A percentile compares a stretch with the other conserved stretches of the same genome.
Conservation (phyloP, 2,888 invertebrate genomes). For the Athetis lepigone region DNA sequence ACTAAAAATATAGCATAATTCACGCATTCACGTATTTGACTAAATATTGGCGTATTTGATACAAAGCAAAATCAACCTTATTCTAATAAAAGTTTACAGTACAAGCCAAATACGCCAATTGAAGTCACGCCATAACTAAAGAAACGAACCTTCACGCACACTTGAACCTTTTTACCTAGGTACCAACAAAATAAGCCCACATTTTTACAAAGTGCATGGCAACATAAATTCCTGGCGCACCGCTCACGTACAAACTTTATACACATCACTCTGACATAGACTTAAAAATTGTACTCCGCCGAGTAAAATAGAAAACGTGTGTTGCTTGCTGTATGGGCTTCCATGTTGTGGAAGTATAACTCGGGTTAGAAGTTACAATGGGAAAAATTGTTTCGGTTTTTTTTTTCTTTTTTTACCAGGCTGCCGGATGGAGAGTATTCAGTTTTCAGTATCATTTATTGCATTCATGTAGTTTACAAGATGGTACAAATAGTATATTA, state of each 20-base stretch:
- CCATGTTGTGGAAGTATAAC: slow-evolving; percentile 34
- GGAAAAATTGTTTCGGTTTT: background rate
- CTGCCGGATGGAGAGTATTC: no score
- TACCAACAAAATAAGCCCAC: slow-evolving; percentile 27
- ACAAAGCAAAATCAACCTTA: no score
- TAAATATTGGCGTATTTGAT: no score
- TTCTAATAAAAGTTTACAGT: no score
- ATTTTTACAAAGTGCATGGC: slow-evolving; percentile 48
- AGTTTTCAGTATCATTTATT: no score
- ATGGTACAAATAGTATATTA: no score
- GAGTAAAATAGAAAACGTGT: slow-evolving; percentile 77
- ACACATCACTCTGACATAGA: slow-evolving; percentile 72
- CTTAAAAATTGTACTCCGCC: slow-evolving; percentile 74
- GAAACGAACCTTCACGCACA: background rate
- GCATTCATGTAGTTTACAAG: no score
- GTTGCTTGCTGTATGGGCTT: slow-evolving; percentile 60
- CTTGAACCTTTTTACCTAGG: background rate
- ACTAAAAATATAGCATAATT: no score
- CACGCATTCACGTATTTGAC: no score
- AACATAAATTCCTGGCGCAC: slow-evolving; percentile 53
- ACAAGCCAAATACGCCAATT: no score
- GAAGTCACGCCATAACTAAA: background rate
- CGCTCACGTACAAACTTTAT: slow-evolving; percentile 70
- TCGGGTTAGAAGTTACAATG: slow-evolving; percentile 17
- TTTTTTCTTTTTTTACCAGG: no score